Base-by-base conservation (phyloP, 2,113 vertebrate genomes). In the Piprites chloris region DNA sequence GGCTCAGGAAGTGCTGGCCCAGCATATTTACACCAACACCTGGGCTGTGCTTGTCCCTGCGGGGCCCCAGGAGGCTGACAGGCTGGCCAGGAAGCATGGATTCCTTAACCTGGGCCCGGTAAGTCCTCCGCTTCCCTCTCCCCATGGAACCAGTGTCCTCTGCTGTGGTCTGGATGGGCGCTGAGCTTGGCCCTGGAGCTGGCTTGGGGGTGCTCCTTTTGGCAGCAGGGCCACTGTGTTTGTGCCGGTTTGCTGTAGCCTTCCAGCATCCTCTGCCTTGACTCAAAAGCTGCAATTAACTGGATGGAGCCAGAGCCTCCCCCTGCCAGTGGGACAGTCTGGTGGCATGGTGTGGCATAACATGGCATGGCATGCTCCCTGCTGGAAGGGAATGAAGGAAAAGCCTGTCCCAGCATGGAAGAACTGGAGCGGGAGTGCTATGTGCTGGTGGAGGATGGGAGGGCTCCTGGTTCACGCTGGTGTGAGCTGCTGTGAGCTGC, bases 91-190 rank as follows among this genome's bases (percentile, higher is more conserved):
- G 87, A 98, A 99, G 94, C 98, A 99, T 94, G 99, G 99, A 75
- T 99, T 99, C 96, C 96, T 98, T 96, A 99, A 99, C 98, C 97
- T 98, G 63, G 99, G 99, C 67, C 97, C 97, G 96, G 99, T 99
- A 96, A 98, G 99, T 98, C 12, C 35, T 37, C 12, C 0, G 0
- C 47, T 73, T 76, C 26, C 39, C 5, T 73, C 22, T 84, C 24
- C 55, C 53, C 2, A 0, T 4, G 3, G 46, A 52, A 23, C 11
- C 3, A 1, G 17, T 49, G 22, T 58, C 53, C 37, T 30, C 27
- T 14, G 30, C 15, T 2, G 0, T 9, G 9, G 44, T 23, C 41
- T 76, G 69, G n/a, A 24, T 5, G 5, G 19, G 39, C 0, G 2
- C 11, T 14, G 27, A 58, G 62, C 63, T 79, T 9, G 6, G 65